phyloP scores from a whole-genome alignment of 2,797 vertebrate genomes.

The Labeo calbasu region DNA sequence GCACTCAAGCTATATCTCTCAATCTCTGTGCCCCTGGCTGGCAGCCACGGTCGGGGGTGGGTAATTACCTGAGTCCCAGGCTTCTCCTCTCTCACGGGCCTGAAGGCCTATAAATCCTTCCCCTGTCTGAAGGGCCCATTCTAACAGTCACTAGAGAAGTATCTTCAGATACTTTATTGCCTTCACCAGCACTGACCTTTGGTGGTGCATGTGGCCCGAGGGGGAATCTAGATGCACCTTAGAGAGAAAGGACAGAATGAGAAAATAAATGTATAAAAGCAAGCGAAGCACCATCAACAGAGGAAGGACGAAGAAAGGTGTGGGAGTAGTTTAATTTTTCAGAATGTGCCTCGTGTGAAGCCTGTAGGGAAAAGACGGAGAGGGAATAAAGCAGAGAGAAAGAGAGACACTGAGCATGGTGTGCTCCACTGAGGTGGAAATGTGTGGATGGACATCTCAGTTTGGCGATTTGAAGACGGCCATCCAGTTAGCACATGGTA shows the following conservation, averaged over 20 bases:
- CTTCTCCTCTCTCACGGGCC: constrained; percentile 27
- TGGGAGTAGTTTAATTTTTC: constrained; percentile 28
- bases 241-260: constrained; percentile 22
- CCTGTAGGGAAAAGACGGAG: neutral
- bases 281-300: constrained; percentile 45
- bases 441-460: constrained; percentile 44
- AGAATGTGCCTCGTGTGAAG: constrained; percentile 18
- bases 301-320: constrained; percentile 53
- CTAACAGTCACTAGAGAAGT: constrained; percentile 14
- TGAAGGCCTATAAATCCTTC: constrained; percentile 42
- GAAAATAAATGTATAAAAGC: constrained; percentile 27
- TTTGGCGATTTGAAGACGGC: constrained; percentile 32
- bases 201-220: constrained; percentile 62
- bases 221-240: constrained; percentile 16
- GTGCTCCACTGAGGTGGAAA: constrained; percentile 40
- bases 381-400: constrained; percentile 45
- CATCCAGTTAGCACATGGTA: constrained; percentile 44
- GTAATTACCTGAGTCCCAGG: constrained; percentile 55
- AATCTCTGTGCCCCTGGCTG: constrained; percentile 62
- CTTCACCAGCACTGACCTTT: constrained; percentile 73
- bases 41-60: constrained; percentile 56
- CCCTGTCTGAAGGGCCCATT: constrained; percentile 25
- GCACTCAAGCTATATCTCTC: constrained; percentile 54
- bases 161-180: constrained; percentile 57
- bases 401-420: neutral